These are phyloP conservation scores for Alviniconcha strummeri DNA, from an alignment of 2,888 invertebrate genomes.

Conservation along the genomic window DNA sequence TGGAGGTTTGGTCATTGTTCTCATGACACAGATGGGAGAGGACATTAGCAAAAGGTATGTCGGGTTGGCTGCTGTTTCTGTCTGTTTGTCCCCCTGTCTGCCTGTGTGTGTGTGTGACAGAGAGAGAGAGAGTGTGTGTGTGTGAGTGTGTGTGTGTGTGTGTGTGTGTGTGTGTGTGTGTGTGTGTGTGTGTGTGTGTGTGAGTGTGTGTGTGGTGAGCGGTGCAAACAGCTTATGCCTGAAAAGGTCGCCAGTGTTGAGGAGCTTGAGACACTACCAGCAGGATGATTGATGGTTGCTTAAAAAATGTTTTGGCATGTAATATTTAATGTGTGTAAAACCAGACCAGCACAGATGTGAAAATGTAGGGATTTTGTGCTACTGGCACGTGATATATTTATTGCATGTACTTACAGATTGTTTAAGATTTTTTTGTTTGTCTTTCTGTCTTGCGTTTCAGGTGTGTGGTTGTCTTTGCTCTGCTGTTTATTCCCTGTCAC, in stretches of 20 bases:
- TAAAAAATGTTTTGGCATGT: no score
- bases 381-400: no score
- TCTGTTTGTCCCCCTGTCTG: neutral
- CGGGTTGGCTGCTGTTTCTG: neutral
- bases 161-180: neutral
- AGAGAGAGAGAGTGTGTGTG: neutral
- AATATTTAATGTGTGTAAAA: no score
- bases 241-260: no score
- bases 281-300: no score
- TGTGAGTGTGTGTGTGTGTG: neutral
- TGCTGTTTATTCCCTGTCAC: constrained; percentile 63
- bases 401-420: no score
- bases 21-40: constrained; percentile 59
- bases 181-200: neutral
- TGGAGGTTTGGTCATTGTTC: constrained; percentile 57
- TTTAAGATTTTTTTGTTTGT: no score
- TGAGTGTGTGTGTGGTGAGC: neutral
- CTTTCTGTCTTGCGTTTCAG: constrained; percentile 48
- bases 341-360: no score
- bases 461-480: constrained; percentile 59
- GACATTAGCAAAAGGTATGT: constrained; percentile 54
- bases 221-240: neutral
- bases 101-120: neutral
- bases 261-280: no score
- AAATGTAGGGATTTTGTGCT: no score